These are phyloP conservation scores for Chironomus striatipennis DNA, from an alignment of 1,140 invertebrate genomes.

Conservation along the genomic window DNA sequence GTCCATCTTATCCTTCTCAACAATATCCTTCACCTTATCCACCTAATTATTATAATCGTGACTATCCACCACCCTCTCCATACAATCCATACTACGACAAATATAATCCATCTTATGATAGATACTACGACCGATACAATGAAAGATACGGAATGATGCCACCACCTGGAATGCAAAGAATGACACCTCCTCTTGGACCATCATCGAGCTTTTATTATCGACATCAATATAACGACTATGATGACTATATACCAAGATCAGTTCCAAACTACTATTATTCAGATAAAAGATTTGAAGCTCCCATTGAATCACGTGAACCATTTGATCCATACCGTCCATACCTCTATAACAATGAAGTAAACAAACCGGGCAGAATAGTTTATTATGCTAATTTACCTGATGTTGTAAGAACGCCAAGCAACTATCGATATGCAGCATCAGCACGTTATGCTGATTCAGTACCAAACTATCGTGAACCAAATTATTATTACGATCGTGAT, in stretches of 20 bases:
- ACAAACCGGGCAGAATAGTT: slow-evolving; percentile 37
- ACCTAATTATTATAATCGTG: background rate
- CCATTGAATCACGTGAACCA: background rate
- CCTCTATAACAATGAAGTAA: background rate
- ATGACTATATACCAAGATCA: background rate
- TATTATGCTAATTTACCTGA: slow-evolving; percentile 45
- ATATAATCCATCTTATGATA: slow-evolving; percentile 16
- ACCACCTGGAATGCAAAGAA: background rate
- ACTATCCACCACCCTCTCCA: background rate
- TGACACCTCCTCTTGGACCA: background rate
- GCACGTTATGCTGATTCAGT: background rate
- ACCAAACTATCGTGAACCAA: background rate
- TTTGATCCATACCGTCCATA: background rate
- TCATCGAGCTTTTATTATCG: slow-evolving; percentile 5
- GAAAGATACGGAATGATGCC: background rate
- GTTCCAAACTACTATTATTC: slow-evolving; percentile 18
- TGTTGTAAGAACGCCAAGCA: slow-evolving; percentile 37
- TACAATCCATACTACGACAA: slow-evolving; percentile 5
- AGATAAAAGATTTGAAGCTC: background rate
- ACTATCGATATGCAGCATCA: background rate
- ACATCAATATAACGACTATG: slow-evolving; percentile 16
- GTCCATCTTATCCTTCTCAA: background rate
- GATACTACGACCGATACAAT: background rate
- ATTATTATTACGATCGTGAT: background rate
- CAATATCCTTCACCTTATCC: background rate